phyloP scores from a whole-genome alignment of 30 jellyfish, hydroid and myxozoan genomes.

The Chrysaora quinquecirrha region DNA sequence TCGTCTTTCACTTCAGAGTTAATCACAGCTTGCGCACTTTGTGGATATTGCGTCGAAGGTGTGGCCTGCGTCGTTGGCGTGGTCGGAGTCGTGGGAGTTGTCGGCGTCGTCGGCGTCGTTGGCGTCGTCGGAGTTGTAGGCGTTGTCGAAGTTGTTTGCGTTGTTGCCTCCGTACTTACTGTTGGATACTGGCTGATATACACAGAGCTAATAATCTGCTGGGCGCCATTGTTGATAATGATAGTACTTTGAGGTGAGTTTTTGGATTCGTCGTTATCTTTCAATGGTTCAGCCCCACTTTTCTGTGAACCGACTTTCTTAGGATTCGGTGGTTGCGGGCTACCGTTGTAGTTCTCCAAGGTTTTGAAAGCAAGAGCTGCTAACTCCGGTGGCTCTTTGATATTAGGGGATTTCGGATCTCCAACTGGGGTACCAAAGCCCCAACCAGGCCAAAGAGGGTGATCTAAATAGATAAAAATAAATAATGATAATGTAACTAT shows the following conservation, averaged over 20 bases:
- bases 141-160: slow-evolving; percentile 54
- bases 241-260: slow-evolving; percentile 36
- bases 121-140: slow-evolving; percentile 66
- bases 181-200: slow-evolving; percentile 28
- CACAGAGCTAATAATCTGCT: slow-evolving; percentile 46
- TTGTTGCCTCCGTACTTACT: slow-evolving; percentile 39
- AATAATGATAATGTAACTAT: too few species aligned
- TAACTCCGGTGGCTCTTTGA: slow-evolving; percentile 67
- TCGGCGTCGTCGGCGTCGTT: slow-evolving; percentile 69
- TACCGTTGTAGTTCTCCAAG: slow-evolving; percentile 58
- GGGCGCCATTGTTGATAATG: slow-evolving; percentile 35
- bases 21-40: not conserved
- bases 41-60: slow-evolving; percentile 40
- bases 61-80: slow-evolving; percentile 77
- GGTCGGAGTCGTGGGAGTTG: slow-evolving; percentile 70
- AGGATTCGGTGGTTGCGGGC: slow-evolving; percentile 77
- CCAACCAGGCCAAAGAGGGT: slow-evolving; percentile 88
- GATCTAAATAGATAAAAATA: slow-evolving; percentile 53
- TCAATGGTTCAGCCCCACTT: not conserved
- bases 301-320: slow-evolving; percentile 14
- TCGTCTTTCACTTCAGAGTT: not conserved
- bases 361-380: slow-evolving; percentile 75
- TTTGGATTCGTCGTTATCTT: not conserved
- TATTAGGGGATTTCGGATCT: slow-evolving; percentile 73
- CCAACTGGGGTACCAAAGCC: slow-evolving; percentile 82